Conservation (phyloP, 2,888 invertebrate species). For the Pheosia tremula region DNA sequence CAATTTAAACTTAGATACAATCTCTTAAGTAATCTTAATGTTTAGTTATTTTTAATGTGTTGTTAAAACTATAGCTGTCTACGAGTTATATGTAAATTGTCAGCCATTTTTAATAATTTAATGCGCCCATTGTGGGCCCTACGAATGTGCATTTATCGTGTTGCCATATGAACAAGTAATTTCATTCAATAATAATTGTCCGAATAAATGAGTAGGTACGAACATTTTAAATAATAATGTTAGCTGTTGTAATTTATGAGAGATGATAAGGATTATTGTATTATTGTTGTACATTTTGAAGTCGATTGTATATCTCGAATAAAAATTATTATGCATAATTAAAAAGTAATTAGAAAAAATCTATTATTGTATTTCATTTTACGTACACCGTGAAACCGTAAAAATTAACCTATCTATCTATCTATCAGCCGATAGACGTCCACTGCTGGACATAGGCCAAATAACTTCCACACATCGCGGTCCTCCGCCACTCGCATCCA, state of each 20-base stretch:
- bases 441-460: no score
- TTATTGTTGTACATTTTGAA: conserved; percentile 47
- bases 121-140: not conserved
- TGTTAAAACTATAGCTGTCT: conserved; percentile 20
- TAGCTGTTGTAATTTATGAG: conserved; percentile 49
- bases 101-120: conserved; percentile 7
- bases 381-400: not conserved
- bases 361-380: conserved; percentile 35
- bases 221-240: conserved; percentile 21
- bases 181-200: conserved; percentile 10
- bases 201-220: not conserved
- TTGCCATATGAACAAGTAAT: conserved; percentile 38
- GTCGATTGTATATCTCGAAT: conserved; percentile 49
- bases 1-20: conserved; percentile 1
- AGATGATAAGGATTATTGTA: conserved; percentile 39
- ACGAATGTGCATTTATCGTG: conserved; percentile 39
- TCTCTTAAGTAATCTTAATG: conserved; percentile 8
- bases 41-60: conserved; percentile 28
- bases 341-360: conserved; percentile 55
- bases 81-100: not conserved
- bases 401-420: no score
- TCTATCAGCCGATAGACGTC: no score
- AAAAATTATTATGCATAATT: conserved; percentile 61
- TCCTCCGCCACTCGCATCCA: no score
- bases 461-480: no score